phyloP scores from a whole-genome alignment of 1,140 invertebrate species.

The Hormaphis cornu region DNA sequence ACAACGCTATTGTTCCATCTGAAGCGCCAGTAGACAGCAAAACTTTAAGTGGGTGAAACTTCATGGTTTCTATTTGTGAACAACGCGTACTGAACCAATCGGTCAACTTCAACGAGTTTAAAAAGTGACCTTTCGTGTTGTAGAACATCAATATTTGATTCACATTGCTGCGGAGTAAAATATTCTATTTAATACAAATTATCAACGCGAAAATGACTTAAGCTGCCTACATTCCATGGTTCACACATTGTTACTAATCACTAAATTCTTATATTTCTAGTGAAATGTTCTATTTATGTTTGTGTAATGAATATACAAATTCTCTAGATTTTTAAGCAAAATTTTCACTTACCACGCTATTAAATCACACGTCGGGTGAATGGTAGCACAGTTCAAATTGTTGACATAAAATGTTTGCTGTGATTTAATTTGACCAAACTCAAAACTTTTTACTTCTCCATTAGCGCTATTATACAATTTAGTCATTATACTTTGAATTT shows the following conservation, averaged over 20 bases:
- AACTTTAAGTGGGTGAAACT: slow-evolving; percentile 75
- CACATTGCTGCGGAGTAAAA: background rate
- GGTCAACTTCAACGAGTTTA: slow-evolving; percentile 72
- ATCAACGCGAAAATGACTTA: too few species aligned
- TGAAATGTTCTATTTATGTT: background rate
- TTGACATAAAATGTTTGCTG: slow-evolving; percentile 19
- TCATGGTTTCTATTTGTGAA: slow-evolving; percentile 71
- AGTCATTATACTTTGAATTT: background rate
- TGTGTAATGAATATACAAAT: too few species aligned
- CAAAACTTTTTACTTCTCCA: slow-evolving; percentile 11
- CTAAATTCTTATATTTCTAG: too few species aligned
- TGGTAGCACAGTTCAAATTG: background rate
- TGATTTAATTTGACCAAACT: slow-evolving; percentile 14
- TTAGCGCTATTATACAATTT: background rate
- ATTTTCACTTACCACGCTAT: slow-evolving; percentile 2
- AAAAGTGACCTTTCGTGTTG: slow-evolving; percentile 56
- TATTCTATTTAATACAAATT: too few species aligned
- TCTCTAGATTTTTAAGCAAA: background rate
- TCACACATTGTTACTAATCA: too few species aligned
- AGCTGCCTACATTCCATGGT: too few species aligned
- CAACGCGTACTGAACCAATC: slow-evolving; percentile 82
- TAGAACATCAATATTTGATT: slow-evolving; percentile 47
- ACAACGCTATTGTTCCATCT: slow-evolving; percentile 69
- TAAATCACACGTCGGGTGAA: slow-evolving; percentile 11
- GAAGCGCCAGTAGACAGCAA: slow-evolving; percentile 66